phyloP scores from a whole-genome alignment of 2,113 vertebrate genomes.

The Tretioscincus oriximinensis region DNA sequence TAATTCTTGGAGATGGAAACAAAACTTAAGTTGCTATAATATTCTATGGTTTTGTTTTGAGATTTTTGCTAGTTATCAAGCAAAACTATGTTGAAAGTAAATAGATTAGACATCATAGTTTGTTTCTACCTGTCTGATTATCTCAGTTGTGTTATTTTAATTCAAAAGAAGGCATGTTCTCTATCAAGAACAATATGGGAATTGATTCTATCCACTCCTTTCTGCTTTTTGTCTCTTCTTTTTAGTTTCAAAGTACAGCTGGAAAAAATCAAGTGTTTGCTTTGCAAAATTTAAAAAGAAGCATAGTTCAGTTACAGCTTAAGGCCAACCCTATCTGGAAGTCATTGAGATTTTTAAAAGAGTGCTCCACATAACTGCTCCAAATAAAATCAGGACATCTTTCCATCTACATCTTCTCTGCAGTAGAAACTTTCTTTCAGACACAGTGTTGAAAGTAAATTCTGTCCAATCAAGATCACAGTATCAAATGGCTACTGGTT shows the following conservation, averaged over 20 bases:
- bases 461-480: conserved; percentile 47
- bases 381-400: conserved; percentile 22
- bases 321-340: conserved; percentile 42
- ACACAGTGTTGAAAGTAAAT: conserved; percentile 42
- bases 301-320: conserved; percentile 56
- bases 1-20: background rate
- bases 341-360: conserved; percentile 48
- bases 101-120: background rate
- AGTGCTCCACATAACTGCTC: conserved; percentile 48
- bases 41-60: no score
- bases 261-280: conserved; percentile 68
- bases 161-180: conserved; percentile 48
- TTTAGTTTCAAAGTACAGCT: conserved; percentile 60
- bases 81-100: background rate
- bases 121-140: conserved; percentile 4
- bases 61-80: background rate
- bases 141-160: conserved; percentile 3
- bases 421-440: background rate
- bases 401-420: conserved; percentile 6
- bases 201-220: conserved; percentile 52
- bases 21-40: background rate
- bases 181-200: conserved; percentile 38
- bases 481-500: conserved; percentile 65
- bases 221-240: conserved; percentile 36
- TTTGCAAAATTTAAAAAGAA: conserved; percentile 65